Percentiles rank a stretch among this genome's conserved stretches.
Evolutionary conservation across 2,113 vertebrate species (phyloP).

Genomic region (Ariopsis seemanni): DNA sequence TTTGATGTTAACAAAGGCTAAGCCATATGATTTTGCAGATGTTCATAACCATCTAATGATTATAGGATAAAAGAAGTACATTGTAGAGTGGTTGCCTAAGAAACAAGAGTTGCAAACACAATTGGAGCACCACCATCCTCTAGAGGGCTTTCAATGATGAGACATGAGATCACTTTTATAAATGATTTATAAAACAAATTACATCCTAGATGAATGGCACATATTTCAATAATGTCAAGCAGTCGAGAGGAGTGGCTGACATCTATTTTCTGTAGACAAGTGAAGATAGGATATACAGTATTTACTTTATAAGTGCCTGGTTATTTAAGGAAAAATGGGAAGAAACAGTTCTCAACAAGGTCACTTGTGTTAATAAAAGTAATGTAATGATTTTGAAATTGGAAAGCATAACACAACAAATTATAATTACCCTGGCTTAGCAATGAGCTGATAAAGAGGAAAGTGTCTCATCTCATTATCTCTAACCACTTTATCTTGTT

Average conservation of each 20-base stretch:
- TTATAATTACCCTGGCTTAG: no score
- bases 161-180: conserved; percentile 3
- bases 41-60: not conserved
- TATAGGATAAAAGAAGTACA: not conserved
- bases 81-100: conserved; percentile 22
- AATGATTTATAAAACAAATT: conserved; percentile 20
- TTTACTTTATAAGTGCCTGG: not conserved
- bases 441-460: not conserved
- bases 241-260: not conserved
- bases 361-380: not conserved
- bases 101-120: conserved; percentile 33
- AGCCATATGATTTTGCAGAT: not conserved
- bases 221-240: not conserved
- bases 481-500: no score
- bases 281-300: not conserved
- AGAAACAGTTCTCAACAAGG: not conserved
- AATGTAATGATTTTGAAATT: not conserved
- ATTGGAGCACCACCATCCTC: conserved; percentile 4
- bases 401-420: not conserved
- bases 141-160: conserved; percentile 13
- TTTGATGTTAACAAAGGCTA: not conserved
- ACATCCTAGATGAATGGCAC: conserved; percentile 1
- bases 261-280: not conserved
- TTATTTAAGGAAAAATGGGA: conserved; percentile 5
- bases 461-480: no score